Base-by-base conservation (phyloP, 2,888 invertebrate species). In the Adelphocoris suturalis region DNA sequence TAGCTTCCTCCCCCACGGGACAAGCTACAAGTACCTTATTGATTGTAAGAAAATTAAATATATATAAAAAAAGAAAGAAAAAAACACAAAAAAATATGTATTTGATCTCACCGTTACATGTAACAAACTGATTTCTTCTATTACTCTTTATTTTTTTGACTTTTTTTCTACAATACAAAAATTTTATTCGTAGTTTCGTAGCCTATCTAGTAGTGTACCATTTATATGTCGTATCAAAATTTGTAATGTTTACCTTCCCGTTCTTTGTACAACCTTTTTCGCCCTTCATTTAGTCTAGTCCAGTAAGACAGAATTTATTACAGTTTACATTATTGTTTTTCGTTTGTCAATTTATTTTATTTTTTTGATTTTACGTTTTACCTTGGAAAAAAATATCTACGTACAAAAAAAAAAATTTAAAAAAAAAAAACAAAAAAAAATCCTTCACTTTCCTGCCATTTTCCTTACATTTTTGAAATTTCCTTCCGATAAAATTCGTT, bases 201-300 rank as follows among this genome's bases (percentile, higher is more conserved):
- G 68, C 68, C 37, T 80, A 78, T 78, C 28, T 14, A 28, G 78
- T 80, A 80, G 78, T 80, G 78, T 19, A 80, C 27, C 27, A 27
- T 37, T 37, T 37, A 7, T 37, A 37, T 37, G 16, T 80, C 14
- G 37, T 80, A 80, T 47, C n/a, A 37, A 47, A 80, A 80, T 47
- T 14, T 80, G 27, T 47, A 80, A 37, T 78, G 28, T 78, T 46
- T 16, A 78, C 37, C 78, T 52, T 61, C 61, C 28, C 57, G 85
- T 85, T 16, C 52, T 37, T 37, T 37, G 37, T 37, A 37, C 37
- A 37, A 23, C 84, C 57, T 28, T 13, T 37, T 27, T 37, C 37
- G 23, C 52, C 52, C 85, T 61, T 85, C 76, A 87, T 57, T 84
- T 88, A 88, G 88, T 88, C 88, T 88, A 88, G 88, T 88, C 88